Percentiles rank a stretch among this genome's conserved stretches.
Conservation (phyloP, 2,888 invertebrate genomes). For the Eupelmus urozonus region DNA sequence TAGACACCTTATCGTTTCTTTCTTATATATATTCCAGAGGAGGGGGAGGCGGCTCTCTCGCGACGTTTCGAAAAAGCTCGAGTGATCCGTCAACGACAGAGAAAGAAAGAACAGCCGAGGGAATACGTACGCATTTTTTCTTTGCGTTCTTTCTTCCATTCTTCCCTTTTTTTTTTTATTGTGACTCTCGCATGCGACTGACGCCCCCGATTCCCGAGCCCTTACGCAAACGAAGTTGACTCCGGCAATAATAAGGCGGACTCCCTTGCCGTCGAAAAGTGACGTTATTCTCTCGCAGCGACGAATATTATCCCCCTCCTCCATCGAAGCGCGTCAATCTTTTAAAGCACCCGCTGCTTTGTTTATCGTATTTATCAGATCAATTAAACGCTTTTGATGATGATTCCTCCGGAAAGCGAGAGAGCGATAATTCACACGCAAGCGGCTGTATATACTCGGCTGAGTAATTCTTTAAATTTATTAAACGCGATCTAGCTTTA, state of each 20-base stretch:
- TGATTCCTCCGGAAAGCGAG: background rate
- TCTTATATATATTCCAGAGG: background rate
- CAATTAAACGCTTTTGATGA: conserved; percentile 14
- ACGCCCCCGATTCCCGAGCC: no score
- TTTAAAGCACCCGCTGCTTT: background rate
- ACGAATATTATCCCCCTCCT: no score
- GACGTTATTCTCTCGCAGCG: no score
- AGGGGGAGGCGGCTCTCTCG: background rate
- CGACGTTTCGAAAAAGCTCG: conserved; percentile 17
- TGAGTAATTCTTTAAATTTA: no score
- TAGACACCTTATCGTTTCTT: background rate
- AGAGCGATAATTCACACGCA: background rate
- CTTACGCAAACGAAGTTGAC: conserved; percentile 11
- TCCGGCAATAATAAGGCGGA: conserved; percentile 29
- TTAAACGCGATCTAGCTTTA: no score
- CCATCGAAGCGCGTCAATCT: no score
- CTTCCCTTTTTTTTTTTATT: background rate
- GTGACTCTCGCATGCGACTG: no score
- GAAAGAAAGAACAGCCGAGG: background rate
- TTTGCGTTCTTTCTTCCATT: background rate
- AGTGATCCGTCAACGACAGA: conserved; percentile 17
- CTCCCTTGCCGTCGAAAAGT: no score
- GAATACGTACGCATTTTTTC: background rate
- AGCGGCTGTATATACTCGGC: no score
- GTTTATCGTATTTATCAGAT: conserved; percentile 25